phyloP scores from a whole-genome alignment of 64 coral and sea anemone species.

The Actinia tenebrosa region DNA sequence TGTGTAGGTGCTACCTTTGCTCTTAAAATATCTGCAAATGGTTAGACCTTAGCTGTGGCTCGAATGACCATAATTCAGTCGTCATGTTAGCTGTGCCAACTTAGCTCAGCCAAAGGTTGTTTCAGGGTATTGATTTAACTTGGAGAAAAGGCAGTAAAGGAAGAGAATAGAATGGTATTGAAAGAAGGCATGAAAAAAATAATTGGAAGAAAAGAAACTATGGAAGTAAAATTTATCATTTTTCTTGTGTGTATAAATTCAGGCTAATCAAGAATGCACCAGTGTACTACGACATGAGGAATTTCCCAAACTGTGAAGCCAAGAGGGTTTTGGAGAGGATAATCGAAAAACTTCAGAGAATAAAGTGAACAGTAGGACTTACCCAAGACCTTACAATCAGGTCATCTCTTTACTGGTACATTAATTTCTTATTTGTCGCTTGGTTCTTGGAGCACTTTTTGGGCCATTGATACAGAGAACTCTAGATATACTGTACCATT shows the following conservation, averaged over 20 bases:
- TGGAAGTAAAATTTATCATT: not conserved
- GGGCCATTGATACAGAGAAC: no score
- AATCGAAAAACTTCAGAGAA: conserved; percentile 68
- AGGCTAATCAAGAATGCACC: conserved; percentile 94
- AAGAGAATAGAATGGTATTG: no score
- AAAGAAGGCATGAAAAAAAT: no score
- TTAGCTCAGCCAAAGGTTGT: not conserved
- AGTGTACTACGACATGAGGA: conserved; percentile 97
- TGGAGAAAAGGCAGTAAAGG: no score
- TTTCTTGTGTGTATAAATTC: not conserved
- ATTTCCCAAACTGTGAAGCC: conserved; percentile 98
- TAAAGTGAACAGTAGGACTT: not conserved
- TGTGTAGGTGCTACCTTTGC: no score
- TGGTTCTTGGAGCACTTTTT: no score
- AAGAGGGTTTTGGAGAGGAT: conserved; percentile 92
- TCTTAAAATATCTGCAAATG: no score
- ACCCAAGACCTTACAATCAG: not conserved
- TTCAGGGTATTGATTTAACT: no score
- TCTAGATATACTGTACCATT: no score
- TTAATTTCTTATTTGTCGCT: not conserved
- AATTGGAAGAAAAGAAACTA: no score
- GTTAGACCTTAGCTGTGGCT: no score
- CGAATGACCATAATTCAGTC: no score
- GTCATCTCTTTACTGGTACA: not conserved
- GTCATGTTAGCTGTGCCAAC: not conserved